These are phyloP conservation scores for Darwinula stevensoni DNA, from an alignment of 2,888 invertebrate genomes.

Conservation along the genomic window DNA sequence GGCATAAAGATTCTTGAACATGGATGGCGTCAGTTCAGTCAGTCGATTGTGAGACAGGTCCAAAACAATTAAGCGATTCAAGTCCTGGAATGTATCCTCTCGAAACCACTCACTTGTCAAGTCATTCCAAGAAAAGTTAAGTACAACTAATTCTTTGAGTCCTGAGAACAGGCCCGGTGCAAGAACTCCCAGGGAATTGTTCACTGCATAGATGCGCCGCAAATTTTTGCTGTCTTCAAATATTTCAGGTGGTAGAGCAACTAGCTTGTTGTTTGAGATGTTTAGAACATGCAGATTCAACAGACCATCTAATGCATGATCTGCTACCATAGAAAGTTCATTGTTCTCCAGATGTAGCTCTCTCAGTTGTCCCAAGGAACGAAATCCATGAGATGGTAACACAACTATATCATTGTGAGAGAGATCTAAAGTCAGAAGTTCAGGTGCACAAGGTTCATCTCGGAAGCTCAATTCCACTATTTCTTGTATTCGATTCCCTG, in stretches of 20 bases:
- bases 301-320: constrained; percentile 45
- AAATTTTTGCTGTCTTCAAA: constrained; percentile 54
- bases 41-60: constrained; percentile 58
- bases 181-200: constrained; percentile 60
- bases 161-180: constrained; percentile 61
- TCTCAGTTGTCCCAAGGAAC: constrained; percentile 41
- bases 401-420: constrained; percentile 37
- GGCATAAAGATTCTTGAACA: constrained; percentile 57
- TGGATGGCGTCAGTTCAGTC: constrained; percentile 43
- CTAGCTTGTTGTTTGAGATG: constrained; percentile 54
- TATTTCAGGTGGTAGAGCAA: constrained; percentile 43
- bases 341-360: constrained; percentile 53
- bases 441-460: constrained; percentile 19
- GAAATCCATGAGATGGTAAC: constrained; percentile 38
- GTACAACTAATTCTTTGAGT: constrained; percentile 41
- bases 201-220: constrained; percentile 63
- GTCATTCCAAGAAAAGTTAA: constrained; percentile 60
- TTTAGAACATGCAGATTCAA: constrained; percentile 48
- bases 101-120: constrained; percentile 61
- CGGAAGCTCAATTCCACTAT: constrained; percentile 45
- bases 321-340: constrained; percentile 42
- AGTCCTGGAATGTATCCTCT: constrained; percentile 51
- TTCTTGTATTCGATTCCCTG: constrained; percentile 44
- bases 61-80: constrained; percentile 56
- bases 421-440: constrained; percentile 26